Base-by-base conservation (phyloP, 2,113 vertebrate genomes). In the Vanacampus margaritifer region DNA sequence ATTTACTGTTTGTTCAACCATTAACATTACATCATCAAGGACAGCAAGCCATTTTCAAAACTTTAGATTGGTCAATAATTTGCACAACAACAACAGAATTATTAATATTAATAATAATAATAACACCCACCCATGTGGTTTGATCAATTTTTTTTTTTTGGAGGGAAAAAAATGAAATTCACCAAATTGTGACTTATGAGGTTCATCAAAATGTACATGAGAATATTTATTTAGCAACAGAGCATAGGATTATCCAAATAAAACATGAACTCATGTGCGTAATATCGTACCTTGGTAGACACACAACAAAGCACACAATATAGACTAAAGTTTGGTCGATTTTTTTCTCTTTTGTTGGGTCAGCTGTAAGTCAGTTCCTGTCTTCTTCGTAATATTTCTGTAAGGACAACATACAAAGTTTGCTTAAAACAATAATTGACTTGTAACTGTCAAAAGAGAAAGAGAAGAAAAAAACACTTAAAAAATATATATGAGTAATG, bases 321-420 rank as follows among this genome's bases (percentile, higher is more conserved):
- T 11, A n/a, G 26, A 37, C 56, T 81, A 84, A 53, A 81, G 65
- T 69, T 73, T 83, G 3, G 7, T 58, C 5, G 76, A 72, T 56
- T 64, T 76, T 26, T 21, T 59, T 46, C 54, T 35, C 32, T 53
- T 43, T 23, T 62, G 69, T 58, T 67, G 43, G 9, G 13, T 35
- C 53, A 16, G 23, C 26, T 51, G 36, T 32, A 24, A 54, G 35
- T 68, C 62, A 21, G 35, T 71, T 71, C 26, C 61, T 2, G 6
- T 60, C 6, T 63, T 62, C 50, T 54, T 50, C 1, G 14, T 36
- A 6, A 14, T 14, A 26, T 48, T 71, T 61, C 75, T 80, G 60
- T 16, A 26, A 45, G 16, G 23, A 43, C 23, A 39, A 48, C 6
- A 10, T 8, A 51, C 6, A 51, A 23, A 51, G 48, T 57, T 57